phyloP scores from a whole-genome alignment of 1,140 invertebrate genomes.

The Oryzaephilus surinamensis region DNA sequence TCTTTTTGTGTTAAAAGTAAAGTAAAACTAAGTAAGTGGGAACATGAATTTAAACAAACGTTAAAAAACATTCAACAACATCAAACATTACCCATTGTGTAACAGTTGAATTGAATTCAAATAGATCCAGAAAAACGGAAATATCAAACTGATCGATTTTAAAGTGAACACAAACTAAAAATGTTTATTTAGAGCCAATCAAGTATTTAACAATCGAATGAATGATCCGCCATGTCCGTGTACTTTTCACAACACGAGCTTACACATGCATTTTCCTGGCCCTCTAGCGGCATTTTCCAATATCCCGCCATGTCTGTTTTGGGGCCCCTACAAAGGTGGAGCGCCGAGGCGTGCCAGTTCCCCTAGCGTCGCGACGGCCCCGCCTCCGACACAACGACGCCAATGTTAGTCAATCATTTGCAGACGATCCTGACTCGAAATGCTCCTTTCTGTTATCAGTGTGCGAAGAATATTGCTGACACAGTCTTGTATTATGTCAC shows the following conservation, averaged over 20 bases:
- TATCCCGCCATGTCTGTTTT: constrained; percentile 13
- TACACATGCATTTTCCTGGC: constrained; percentile 12
- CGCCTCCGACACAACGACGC: constrained; percentile 1
- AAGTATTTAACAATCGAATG: constrained; percentile 19
- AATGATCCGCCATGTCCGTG: constrained; percentile 15
- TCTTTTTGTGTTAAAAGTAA: neutral
- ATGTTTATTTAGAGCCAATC: constrained; percentile 18
- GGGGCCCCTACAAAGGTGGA: constrained; percentile 2
- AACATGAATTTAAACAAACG: too few relatives aligned
- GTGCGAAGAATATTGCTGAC: too few relatives aligned
- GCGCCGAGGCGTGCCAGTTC: constrained; percentile 7
- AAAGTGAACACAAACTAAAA: constrained; percentile 12
- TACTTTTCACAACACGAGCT: constrained; percentile 3
- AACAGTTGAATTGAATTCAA: neutral
- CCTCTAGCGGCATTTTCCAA: constrained; percentile 15
- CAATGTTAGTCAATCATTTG: too few relatives aligned
- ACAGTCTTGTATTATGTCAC: too few relatives aligned
- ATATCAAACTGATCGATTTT: neutral
- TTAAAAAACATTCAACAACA: constrained; percentile 9
- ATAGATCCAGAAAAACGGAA: neutral
- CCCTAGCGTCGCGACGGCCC: neutral
- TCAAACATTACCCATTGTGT: constrained; percentile 17
- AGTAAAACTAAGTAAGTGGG: neutral
- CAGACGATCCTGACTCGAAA: too few relatives aligned
- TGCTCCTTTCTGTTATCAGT: too few relatives aligned